Evolutionary conservation across 1,140 invertebrate genomes (phyloP), one percentile per base, ranked within the genome.

Genomic region (Himalopsyche phryganea): DNA sequence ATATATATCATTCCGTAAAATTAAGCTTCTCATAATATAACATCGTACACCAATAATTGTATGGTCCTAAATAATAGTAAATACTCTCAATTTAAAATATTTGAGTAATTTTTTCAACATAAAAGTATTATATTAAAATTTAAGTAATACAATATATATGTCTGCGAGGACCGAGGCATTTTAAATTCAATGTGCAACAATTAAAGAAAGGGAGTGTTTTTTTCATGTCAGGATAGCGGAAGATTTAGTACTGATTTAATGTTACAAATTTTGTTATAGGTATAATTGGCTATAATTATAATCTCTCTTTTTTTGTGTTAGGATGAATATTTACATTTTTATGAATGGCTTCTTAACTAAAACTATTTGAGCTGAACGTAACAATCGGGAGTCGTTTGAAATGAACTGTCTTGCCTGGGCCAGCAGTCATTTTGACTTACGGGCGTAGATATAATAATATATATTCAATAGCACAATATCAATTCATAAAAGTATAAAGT

Each of bases 331-430:
- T 14, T 50, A 57, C 54, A 57, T 57, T 49, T 57, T 50, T 44
- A 57, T 35, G 38, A 44, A 44, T 57, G 54, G 46, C n/a, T 57
- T 28, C 9, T 56, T 32, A 50, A 48, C 40, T 40, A 56, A 57
- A 50, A 57, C 54, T 57, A 57, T 57, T 57, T 57, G 54, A 57
- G 54, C 54, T 36, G 54, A 11, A 45, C 5, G 5, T 40, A 40
- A 50, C 23, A 49, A 49, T 49, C 17, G 40, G 38, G 42, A 44
- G 50, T n/a, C 9, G 18, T 52, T 28, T 52, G 14, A 15, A 45
- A n/a, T n/a, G n/a, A 4, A 42, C 23, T 9, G 50, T 35, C 15
- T 9, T 10, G 36, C 36, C 11, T 50, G 38, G 49, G 23, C 45
- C 10, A 33, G 33, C n/a, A 10, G 32, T 15, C 14, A 48, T 48